Base-by-base conservation (phyloP, 1,140 invertebrate genomes). In the Armadillidium nasatum region DNA sequence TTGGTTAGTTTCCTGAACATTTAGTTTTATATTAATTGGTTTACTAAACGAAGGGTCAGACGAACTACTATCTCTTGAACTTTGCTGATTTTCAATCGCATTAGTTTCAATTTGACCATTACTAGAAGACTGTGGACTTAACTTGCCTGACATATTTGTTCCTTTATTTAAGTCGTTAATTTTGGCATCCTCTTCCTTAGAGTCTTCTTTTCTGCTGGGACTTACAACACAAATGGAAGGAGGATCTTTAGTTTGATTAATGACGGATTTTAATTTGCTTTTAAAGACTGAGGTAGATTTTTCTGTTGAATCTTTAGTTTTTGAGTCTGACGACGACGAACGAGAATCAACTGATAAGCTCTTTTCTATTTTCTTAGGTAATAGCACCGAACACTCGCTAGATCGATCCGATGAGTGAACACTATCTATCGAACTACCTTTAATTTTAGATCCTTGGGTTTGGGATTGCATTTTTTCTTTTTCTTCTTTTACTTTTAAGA, bases 401-500 rank as follows among this genome's bases (percentile, higher is more conserved):
- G 50, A 60, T 60, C 50, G 50, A 19, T 60, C 33, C 1, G 33
- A 33, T 6, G 33, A 33, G 33, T 33, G 33, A 33, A 33, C 33
- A 33, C 33, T 33, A 33, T 33, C 33, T 33, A 33, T 33, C 6
- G 33, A 33, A 33, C 2, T 33, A 33, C 33, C 33, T 33, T 33
- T 33, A 33, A 33, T 33, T 33, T 33, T 33, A 33, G 33, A 33
- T 33, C 6, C 33, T 33, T 33, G 1, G 6, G 33, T 33, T 33
- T 33, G 33, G 33, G 33, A 33, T 44, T 80, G 76, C 54, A 78
- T 44, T 44, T 77, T 76, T 19, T 78, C 76, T 10, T 78, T 76
- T 10, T 83, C 80, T 74, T 83, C 82, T 50, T 82, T 82, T 7
- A 78, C 82, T 69, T 79, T 78, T 33, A 83, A 69, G 19, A 82